Conservation (phyloP, 2,797 vertebrate species). For the Gallinago solitaria region DNA sequence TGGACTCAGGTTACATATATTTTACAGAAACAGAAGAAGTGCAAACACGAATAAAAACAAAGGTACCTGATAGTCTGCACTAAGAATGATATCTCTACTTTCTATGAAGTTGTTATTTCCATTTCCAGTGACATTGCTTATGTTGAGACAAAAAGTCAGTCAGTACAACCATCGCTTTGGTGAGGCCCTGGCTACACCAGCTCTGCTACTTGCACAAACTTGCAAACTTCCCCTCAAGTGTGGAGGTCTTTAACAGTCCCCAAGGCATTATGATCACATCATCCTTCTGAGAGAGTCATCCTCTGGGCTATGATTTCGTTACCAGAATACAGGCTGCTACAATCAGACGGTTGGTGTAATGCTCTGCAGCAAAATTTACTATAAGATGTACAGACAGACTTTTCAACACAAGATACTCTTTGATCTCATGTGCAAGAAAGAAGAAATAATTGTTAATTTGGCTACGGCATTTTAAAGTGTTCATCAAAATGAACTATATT, state of each 20-base stretch:
- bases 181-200: not conserved
- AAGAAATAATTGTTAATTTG: not conserved
- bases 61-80: not conserved
- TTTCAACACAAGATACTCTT: not conserved
- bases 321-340: not conserved
- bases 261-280: not conserved
- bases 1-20: not conserved
- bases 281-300: not conserved
- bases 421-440: not conserved
- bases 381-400: not conserved
- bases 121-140: not conserved
- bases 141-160: not conserved
- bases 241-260: not conserved
- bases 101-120: not conserved
- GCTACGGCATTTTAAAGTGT: accelerated
- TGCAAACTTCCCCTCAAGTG: not conserved
- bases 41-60: not conserved
- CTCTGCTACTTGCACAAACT: not conserved
- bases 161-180: not conserved
- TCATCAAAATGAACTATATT: not conserved
- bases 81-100: not conserved
- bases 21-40: not conserved
- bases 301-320: not conserved
- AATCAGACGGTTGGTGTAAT: not conserved
- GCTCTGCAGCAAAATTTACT: not conserved